Percentiles rank a stretch among this genome's conserved stretches.
These are phyloP conservation scores for Coregonus clupeaformis DNA, from an alignment of 2,113 vertebrate species.

Conservation along the genomic window DNA sequence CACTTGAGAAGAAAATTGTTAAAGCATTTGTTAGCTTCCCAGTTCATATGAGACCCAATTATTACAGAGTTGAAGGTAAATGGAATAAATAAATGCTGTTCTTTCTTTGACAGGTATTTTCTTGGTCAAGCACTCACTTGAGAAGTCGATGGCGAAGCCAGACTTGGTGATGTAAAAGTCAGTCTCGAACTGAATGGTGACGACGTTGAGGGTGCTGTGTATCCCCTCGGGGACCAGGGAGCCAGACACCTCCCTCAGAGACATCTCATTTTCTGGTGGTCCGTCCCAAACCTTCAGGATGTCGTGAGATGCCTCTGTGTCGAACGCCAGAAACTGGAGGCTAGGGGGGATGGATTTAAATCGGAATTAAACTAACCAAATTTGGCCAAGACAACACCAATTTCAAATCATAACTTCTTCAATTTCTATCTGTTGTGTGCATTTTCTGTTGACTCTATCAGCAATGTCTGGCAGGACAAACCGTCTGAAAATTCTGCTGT, in stretches of 20 bases:
- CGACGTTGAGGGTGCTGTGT: constrained; percentile 93
- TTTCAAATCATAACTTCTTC: constrained; percentile 61
- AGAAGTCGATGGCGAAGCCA: constrained; percentile 97
- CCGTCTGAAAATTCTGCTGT: no score
- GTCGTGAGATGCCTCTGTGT: constrained; percentile 97
- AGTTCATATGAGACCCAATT: no score
- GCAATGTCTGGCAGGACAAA: constrained; percentile 48
- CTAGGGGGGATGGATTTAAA: constrained; percentile 59
- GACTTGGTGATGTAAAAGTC: constrained; percentile 99
- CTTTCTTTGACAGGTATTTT: no score
- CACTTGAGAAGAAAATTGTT: no score
- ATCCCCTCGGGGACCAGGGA: constrained; percentile 95
- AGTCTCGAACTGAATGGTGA: constrained; percentile 96
- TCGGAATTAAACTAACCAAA: constrained; percentile 37
- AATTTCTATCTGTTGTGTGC: constrained; percentile 44
- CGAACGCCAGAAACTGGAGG: constrained; percentile 95
- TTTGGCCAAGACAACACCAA: constrained; percentile 65
- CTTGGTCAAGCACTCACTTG: constrained; percentile 81
- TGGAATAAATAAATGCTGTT: no score
- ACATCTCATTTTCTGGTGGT: constrained; percentile 92
- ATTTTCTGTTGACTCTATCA: constrained; percentile 38
- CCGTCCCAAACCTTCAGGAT: constrained; percentile 98
- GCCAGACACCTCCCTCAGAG: constrained; percentile 93
- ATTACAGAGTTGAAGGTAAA: no score
- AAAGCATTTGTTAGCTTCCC: no score